These are phyloP conservation scores for Anticlea derivata DNA, from an alignment of 2,888 invertebrate genomes.

Conservation along the genomic window DNA sequence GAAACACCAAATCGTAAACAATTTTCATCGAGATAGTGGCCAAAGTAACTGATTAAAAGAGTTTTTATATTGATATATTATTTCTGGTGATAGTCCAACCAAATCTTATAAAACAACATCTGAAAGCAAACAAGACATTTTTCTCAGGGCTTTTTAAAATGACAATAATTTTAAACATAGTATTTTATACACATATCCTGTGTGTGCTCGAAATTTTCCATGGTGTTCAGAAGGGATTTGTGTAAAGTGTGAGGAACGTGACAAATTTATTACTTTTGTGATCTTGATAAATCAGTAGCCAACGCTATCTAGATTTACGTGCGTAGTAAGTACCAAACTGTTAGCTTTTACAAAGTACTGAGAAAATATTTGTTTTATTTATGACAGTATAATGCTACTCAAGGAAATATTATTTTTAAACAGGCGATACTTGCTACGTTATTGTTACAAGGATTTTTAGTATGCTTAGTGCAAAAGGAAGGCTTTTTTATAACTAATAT, in stretches of 20 bases:
- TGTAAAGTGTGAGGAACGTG: slow-evolving; percentile 54
- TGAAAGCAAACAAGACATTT: too few relatives aligned
- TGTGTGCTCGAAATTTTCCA: slow-evolving; percentile 51
- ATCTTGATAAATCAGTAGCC: slow-evolving; percentile 64
- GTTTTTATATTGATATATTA: too few relatives aligned
- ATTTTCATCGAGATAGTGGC: too few relatives aligned
- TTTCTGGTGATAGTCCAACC: too few relatives aligned
- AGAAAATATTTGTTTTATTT: slow-evolving; percentile 44
- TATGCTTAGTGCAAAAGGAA: too few relatives aligned
- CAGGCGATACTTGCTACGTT: too few relatives aligned
- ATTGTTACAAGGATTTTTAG: too few relatives aligned
- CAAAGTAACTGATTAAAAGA: too few relatives aligned
- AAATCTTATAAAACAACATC: too few relatives aligned
- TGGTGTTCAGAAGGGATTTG: slow-evolving; percentile 34
- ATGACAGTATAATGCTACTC: slow-evolving; percentile 28
- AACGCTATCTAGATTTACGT: slow-evolving; percentile 63
- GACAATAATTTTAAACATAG: slow-evolving; percentile 18
- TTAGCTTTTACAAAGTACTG: slow-evolving; percentile 42
- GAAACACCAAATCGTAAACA: too few relatives aligned
- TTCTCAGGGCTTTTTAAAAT: slow-evolving; percentile 20
- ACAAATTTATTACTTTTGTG: slow-evolving; percentile 67
- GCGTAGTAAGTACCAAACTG: slow-evolving; percentile 34
- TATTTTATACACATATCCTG: slow-evolving; percentile 21
- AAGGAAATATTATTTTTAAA: slow-evolving; percentile 22
- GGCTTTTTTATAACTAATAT: too few relatives aligned